Evolutionary conservation across 2,113 vertebrate genomes (phyloP), one percentile per base, ranked within the genome.

Genomic region (Sturnira hondurensis): DNA sequence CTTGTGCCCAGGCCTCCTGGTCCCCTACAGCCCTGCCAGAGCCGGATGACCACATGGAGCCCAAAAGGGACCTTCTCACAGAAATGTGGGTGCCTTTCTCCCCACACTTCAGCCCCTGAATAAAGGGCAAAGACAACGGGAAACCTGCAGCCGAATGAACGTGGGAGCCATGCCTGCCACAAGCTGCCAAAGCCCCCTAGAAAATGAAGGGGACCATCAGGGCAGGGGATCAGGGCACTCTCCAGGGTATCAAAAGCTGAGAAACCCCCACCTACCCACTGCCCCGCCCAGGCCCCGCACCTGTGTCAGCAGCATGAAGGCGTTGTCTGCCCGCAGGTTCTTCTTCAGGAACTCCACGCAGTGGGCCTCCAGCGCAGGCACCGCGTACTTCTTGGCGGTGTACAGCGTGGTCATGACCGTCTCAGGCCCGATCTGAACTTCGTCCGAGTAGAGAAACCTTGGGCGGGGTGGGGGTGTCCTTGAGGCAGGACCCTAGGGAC

Each of bases 341-440:
- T 99, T 99, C 97, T 99, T 99, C 0, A 99, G 99, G 76, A 99
- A 99, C 96, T 99, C 99, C 98, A 99, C 99, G 38, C 99, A 99
- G 94, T 99, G 99, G 16, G 99, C 99, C 98, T 99, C 99, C 0
- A 99, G 98, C 0, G 99, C 99, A 0, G 99, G 99, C 50, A 99
- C 99, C 1, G 99, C 99, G 0, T 99, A 99, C 97, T 99, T 99
- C 97, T 99, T 99, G 80, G 99, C 99, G 0, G 99, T 99, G 93
- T 99, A 99, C 56, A 99, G 98, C 0, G 99, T 99, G 74, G 99
- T 99, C 99, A 99, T 99, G 97, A 99, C 99, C 0, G 99, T 99
- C 98, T 99, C 99, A 0, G 99, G 99, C 56, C 99, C 99, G 0
- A 99, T 99, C 98, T 99, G 99, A 78, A 99, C 99, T 94, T 99